Percentiles rank a stretch among this genome's conserved stretches.
phyloP scores from a whole-genome alignment of 2,113 vertebrate species.

The Origma solitaria region DNA sequence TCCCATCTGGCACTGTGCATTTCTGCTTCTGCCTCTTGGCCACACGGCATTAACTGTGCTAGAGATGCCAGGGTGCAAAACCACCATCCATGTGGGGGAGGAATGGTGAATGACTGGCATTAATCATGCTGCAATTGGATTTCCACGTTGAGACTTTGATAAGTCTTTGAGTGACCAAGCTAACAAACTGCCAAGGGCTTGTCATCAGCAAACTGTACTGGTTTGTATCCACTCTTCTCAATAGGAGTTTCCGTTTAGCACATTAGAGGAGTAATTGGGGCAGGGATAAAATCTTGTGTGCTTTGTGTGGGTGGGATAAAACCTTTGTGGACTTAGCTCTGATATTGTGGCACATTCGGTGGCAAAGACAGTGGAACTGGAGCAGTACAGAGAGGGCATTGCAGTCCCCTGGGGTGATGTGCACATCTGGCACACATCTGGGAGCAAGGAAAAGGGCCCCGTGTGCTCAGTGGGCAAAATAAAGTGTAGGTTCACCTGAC shows the following conservation, averaged over 20 bases:
- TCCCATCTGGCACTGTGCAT: neutral
- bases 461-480: neutral
- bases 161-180: neutral
- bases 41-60: neutral
- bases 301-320: neutral
- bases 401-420: neutral
- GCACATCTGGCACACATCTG: neutral
- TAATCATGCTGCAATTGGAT: neutral
- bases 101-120: neutral
- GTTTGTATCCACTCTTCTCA: neutral
- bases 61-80: neutral
- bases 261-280: neutral
- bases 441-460: neutral
- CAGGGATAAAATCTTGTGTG: neutral
- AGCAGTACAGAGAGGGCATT: neutral
- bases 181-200: neutral
- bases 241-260: neutral
- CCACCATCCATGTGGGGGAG: neutral
- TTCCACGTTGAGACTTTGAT: neutral
- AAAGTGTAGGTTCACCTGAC: neutral
- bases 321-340: neutral
- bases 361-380: neutral
- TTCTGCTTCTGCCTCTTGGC: neutral
- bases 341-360: neutral
- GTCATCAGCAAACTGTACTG: neutral